Conservation (phyloP, 2,888 invertebrate genomes). For the Amaurobius ferox region DNA sequence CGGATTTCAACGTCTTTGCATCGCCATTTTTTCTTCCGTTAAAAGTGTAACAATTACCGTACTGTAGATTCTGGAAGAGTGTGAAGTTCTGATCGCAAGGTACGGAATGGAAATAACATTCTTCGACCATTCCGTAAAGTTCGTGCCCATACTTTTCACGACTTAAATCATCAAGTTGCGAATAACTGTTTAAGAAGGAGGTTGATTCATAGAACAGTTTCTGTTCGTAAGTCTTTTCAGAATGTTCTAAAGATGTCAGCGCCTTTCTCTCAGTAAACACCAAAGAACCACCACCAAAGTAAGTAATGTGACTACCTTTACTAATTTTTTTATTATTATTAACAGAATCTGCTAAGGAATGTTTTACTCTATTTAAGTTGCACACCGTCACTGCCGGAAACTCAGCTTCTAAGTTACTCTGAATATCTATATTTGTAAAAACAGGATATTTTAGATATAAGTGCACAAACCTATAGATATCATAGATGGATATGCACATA, state of each 20-base stretch:
- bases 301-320: not conserved
- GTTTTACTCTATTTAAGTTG: slow-evolving; percentile 28
- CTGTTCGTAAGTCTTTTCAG: no score
- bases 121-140: not conserved
- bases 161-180: not conserved
- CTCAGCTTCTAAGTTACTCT: not conserved
- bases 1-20: not conserved
- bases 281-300: not conserved
- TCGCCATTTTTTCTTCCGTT: not conserved
- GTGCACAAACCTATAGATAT: not conserved
- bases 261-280: not conserved
- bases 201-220: not conserved
- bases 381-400: slow-evolving; percentile 49
- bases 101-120: slow-evolving; percentile 25
- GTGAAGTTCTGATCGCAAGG: slow-evolving; percentile 22
- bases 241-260: not conserved
- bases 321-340: not conserved
- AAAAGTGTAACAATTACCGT: slow-evolving; percentile 44
- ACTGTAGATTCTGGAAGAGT: not conserved
- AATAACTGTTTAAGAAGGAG: not conserved
- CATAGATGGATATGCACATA: not conserved
- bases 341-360: not conserved
- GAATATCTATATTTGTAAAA: slow-evolving; percentile 21
- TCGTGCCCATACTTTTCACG: slow-evolving; percentile 21
- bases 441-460: slow-evolving; percentile 36